Evolutionary conservation across 2,113 vertebrate genomes (phyloP).

Genomic region (Thermophis baileyi): DNA sequence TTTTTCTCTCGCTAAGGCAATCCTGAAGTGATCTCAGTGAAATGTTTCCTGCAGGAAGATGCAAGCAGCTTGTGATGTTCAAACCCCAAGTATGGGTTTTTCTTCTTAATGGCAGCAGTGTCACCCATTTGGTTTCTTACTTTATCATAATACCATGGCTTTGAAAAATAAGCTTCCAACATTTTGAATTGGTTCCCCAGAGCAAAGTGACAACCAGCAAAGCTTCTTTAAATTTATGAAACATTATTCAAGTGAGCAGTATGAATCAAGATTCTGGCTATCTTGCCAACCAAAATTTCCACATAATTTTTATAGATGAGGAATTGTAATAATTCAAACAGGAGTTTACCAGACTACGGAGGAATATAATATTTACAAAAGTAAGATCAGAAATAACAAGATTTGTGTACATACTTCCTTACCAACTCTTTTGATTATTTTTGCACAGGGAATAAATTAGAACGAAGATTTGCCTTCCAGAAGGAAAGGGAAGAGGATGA

Average conservation of each 20-base stretch:
- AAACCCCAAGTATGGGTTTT: background rate
- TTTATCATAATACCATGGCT: background rate
- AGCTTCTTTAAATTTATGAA: background rate
- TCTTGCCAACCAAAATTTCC: background rate
- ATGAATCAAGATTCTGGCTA: background rate
- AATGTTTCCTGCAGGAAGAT: background rate
- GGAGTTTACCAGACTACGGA: background rate
- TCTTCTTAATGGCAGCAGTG: background rate
- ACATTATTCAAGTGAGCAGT: background rate
- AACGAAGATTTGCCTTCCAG: background rate
- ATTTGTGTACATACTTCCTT: rapidly evolving
- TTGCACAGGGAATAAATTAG: background rate
- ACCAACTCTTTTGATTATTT: background rate
- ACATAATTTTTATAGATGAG: background rate
- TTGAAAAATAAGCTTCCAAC: background rate
- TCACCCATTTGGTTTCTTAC: background rate
- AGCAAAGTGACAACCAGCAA: background rate
- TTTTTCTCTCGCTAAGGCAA: background rate
- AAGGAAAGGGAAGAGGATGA: background rate
- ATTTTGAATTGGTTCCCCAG: background rate
- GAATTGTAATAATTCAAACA: background rate
- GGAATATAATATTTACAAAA: background rate
- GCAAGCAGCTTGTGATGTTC: background rate
- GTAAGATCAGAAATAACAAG: background rate
- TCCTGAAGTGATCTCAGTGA: background rate